These are phyloP conservation scores for Rhizoglyphus robini DNA, from an alignment of 1,140 invertebrate species.

Conservation along the genomic window DNA sequence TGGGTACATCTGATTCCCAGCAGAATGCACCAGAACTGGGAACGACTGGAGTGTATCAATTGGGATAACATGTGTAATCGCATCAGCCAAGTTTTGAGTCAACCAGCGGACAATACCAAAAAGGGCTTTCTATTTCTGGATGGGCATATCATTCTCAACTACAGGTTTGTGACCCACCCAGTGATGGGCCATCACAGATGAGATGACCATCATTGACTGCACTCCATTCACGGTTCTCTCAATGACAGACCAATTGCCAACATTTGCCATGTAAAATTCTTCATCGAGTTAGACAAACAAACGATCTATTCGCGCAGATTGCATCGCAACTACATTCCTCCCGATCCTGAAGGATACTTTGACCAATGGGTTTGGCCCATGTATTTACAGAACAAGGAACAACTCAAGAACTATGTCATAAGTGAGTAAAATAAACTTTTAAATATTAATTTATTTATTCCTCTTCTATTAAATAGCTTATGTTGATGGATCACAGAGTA, in stretches of 20 bases:
- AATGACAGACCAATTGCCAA: constrained; percentile 16
- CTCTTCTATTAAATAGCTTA: background rate
- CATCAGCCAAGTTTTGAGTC: background rate
- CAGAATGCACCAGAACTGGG: constrained; percentile 62
- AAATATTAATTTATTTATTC: background rate
- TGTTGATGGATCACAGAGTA: constrained; percentile 1
- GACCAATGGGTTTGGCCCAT: constrained; percentile 35
- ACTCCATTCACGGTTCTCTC: background rate
- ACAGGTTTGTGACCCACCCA: background rate
- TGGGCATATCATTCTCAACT: constrained; percentile 9
- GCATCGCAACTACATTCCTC: constrained; percentile 30
- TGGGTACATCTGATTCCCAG: constrained; percentile 40
- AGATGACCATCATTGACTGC: background rate
- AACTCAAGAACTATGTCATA: constrained; percentile 17
- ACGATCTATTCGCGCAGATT: constrained; percentile 28
- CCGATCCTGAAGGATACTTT: constrained; percentile 33
- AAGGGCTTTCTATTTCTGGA: background rate
- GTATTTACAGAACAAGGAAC: constrained; percentile 29
- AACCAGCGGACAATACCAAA: background rate
- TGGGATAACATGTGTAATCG: constrained; percentile 40
- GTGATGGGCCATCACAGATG: background rate
- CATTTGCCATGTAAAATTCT: constrained; percentile 32
- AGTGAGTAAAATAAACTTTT: background rate
- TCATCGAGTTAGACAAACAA: constrained; percentile 29
- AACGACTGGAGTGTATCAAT: constrained; percentile 53